Percentiles rank a stretch among this genome's conserved stretches.
Evolutionary conservation across 2,113 vertebrate genomes (phyloP).

Genomic region (Scomber scombrus): DNA sequence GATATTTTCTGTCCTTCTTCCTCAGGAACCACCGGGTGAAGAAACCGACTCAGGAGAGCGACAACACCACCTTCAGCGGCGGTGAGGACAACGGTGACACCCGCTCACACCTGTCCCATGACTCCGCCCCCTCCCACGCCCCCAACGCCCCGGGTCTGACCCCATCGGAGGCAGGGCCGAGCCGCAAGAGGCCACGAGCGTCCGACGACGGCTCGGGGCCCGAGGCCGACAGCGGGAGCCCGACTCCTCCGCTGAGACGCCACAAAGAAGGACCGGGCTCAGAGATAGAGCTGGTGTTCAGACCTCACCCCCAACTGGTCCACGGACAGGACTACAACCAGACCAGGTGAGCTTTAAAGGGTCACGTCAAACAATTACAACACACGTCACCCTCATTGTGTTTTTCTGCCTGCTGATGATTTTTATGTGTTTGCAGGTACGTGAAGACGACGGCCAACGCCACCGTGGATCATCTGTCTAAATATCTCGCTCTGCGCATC

Average conservation of each 20-base stretch:
- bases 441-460: conserved; percentile 94
- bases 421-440: conserved; percentile 76
- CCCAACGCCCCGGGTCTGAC: conserved; percentile 48
- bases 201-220: conserved; percentile 88
- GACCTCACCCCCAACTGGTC: conserved; percentile 91
- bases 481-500: conserved; percentile 91
- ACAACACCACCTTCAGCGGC: conserved; percentile 91
- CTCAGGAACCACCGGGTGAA: conserved; percentile 89
- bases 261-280: conserved; percentile 81
- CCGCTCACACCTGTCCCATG: conserved; percentile 86
- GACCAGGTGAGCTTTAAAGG: conserved; percentile 85
- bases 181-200: conserved; percentile 76
- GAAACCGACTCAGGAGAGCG: conserved; percentile 88
- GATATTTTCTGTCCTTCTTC: no score
- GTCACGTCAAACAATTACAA: no score
- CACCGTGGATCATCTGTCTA: conserved; percentile 92
- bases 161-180: conserved; percentile 82
- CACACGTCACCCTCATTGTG: no score
- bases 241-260: conserved; percentile 74
- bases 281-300: conserved; percentile 93
- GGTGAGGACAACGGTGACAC: conserved; percentile 90
- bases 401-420: no score
- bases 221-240: conserved; percentile 84
- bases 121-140: conserved; percentile 83
- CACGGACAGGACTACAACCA: conserved; percentile 89